Evolutionary conservation across 1,140 invertebrate species (phyloP).

Genomic region (Doryteuthis pealeii): DNA sequence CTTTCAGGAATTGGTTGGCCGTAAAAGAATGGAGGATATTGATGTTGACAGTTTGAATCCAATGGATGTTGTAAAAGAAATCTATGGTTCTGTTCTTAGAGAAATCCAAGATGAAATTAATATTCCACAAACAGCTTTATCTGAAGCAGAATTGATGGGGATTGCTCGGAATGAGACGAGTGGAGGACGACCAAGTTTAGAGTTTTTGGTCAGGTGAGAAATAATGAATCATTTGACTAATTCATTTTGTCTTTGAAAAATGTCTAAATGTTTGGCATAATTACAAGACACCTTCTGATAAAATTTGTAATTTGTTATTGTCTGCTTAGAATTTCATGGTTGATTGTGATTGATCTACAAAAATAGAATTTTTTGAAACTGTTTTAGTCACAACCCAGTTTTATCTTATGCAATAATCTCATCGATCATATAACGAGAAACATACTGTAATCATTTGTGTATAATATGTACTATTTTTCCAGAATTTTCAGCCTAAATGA

Average conservation of each 20-base stretch:
- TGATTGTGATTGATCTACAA: no score
- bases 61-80: conserved; percentile 48
- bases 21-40: conserved; percentile 38
- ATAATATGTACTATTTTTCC: no score
- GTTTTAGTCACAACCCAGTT: no score
- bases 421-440: no score
- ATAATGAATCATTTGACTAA: no score
- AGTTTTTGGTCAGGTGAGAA: conserved; percentile 54
- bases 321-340: not conserved
- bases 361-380: no score
- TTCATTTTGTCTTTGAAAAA: not conserved
- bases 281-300: not conserved
- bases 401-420: no score
- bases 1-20: conserved; percentile 47
- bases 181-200: conserved; percentile 55
- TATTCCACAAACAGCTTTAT: conserved; percentile 41
- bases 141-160: conserved; percentile 50
- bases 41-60: conserved; percentile 30
- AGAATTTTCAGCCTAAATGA: no score
- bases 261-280: no score
- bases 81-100: conserved; percentile 56
- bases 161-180: conserved; percentile 51
- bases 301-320: not conserved
- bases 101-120: conserved; percentile 60
- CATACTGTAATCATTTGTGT: no score